Evolutionary conservation across 1,140 invertebrate species (phyloP).

Genomic region (Drosophila cardini): DNA sequence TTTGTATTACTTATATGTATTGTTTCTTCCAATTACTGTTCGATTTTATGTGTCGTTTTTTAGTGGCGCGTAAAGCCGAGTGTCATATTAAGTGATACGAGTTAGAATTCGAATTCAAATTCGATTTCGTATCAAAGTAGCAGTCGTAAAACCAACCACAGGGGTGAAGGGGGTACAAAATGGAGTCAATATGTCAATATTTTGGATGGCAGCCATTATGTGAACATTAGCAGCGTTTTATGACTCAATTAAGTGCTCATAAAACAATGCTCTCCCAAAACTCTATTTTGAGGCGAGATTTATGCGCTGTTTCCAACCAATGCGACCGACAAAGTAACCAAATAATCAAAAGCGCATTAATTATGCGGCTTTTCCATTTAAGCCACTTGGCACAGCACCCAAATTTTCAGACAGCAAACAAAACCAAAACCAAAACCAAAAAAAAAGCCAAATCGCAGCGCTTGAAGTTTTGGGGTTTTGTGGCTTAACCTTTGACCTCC

Average conservation of each 20-base stretch:
- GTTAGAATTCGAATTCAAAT: not conserved
- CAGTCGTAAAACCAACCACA: conserved; percentile 11
- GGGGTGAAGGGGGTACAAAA: not conserved
- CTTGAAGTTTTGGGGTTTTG: conserved; percentile 35
- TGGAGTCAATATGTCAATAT: conserved; percentile 46
- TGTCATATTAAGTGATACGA: not conserved
- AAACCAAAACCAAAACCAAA: conserved; percentile 26
- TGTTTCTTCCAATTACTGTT: conserved; percentile 1
- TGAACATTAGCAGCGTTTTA: conserved; percentile 68
- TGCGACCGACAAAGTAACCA: conserved; percentile 5
- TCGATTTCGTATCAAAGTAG: not conserved
- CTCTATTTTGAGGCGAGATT: conserved; percentile 39
- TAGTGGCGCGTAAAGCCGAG: conserved; percentile 27
- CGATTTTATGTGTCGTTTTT: conserved; percentile 29
- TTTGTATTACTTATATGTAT: conserved; percentile 3
- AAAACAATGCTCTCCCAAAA: conserved; percentile 54
- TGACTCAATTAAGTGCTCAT: conserved; percentile 71
- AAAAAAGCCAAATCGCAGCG: conserved; percentile 28
- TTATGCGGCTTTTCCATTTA: conserved; percentile 59
- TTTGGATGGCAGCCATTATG: conserved; percentile 43
- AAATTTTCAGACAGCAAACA: not conserved
- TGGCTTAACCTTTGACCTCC: conserved; percentile 6
- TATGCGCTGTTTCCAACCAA: conserved; percentile 20
- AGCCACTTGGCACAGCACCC: conserved; percentile 24
- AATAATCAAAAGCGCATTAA: conserved; percentile 72